These are phyloP conservation scores for Channa maculata DNA, from an alignment of 2,113 vertebrate genomes.

Conservation along the genomic window DNA sequence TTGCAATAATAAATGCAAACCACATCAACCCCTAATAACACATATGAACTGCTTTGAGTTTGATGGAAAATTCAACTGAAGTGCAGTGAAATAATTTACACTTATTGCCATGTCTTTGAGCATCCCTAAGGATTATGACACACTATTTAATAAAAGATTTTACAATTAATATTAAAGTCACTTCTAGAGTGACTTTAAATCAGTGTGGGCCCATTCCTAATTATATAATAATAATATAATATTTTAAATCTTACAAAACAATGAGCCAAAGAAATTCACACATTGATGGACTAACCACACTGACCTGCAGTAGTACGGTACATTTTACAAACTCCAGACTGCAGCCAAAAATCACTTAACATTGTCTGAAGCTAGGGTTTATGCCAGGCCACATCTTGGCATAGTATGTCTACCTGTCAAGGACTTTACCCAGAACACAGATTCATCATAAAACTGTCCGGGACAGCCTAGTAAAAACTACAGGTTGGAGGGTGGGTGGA, in stretches of 20 bases:
- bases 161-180: neutral
- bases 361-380: constrained; percentile 6
- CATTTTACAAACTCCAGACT: neutral
- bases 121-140: constrained; percentile 14
- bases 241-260: neutral
- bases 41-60: constrained; percentile 21
- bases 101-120: neutral
- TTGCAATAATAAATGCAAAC: constrained; percentile 57
- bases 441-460: constrained; percentile 67
- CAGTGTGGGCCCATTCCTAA: neutral
- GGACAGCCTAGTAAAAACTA: constrained; percentile 60
- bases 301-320: neutral
- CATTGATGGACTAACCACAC: neutral
- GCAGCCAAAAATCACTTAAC: constrained; percentile 1
- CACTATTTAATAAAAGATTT: neutral
- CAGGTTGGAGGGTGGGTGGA: constrained; percentile 53
- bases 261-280: neutral
- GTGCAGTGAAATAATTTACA: constrained; percentile 33
- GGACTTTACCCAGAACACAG: constrained; percentile 54
- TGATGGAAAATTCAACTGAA: constrained; percentile 44
- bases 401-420: constrained; percentile 36
- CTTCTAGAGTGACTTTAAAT: neutral
- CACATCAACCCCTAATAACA: constrained; percentile 45
- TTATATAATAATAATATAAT: neutral
- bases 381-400: constrained; percentile 38